Evolutionary conservation across 2,888 invertebrate species (phyloP), one percentile per base, ranked within the genome.

Genomic region (Serripes groenlandicus): DNA sequence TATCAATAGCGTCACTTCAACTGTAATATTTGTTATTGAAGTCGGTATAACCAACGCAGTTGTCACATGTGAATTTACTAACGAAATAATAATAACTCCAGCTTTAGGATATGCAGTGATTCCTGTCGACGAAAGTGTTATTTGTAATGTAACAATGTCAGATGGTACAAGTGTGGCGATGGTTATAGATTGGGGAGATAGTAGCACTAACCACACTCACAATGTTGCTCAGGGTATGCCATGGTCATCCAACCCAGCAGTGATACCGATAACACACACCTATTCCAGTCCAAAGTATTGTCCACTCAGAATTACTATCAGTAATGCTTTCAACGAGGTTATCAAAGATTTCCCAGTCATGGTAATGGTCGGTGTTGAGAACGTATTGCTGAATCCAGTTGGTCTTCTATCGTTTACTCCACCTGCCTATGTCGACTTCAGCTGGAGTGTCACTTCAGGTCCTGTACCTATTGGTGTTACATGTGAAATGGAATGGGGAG

Each of bases 381-480:
- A 86, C 66, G 78, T 93, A 23, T 74, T 73, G 64, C 3, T 28
- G 23, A 49, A 72, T 30, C 21, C 26, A 9, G 72, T 78, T 15
- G 21, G 56, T 9, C 81, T 85, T 5, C 69, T 75, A 21, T 32
- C 66, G 15, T 90, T 89, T 56, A 32, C 62, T 21, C 90, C 89
- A 3, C 89, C 89, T 7, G 88, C 83, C 28, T 58, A 23, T n/a
- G 79, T 87, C 0, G 62, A 78, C 32, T 86, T 88, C 54, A 76
- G 32, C 0, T 88, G 87, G 52, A 15, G 78, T 52, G 70, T 64
- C 34, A 58, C 78, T 9, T 30, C 78, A 3, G 54, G 77, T 7
- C 90, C 90, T 4, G n/a, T 72, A 11, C 92, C 92, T 0, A 90
- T 89, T 32, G 88, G 79, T 23, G 91, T 92, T 15, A 81, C 28